These are phyloP conservation scores for Buphagus erythrorhynchus DNA, from an alignment of 2,797 vertebrate species.

Conservation along the genomic window DNA sequence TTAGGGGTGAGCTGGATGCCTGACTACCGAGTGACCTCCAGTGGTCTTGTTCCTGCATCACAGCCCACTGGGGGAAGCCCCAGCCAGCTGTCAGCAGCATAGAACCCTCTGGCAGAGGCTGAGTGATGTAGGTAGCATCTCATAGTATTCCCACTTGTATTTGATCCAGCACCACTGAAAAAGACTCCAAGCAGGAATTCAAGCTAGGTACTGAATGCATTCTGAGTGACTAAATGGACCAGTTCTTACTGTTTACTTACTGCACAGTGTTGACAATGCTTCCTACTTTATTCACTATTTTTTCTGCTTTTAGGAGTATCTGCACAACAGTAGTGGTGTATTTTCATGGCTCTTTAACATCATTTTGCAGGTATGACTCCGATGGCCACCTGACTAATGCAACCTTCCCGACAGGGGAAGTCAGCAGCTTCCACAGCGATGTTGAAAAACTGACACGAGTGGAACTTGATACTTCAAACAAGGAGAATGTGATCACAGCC, in stretches of 20 bases:
- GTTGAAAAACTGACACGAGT: constrained; percentile 91
- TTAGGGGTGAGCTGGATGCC: neutral
- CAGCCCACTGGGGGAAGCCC: neutral
- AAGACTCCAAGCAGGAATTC: constrained; percentile 14
- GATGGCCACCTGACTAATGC: constrained; percentile 93
- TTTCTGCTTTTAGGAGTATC: neutral
- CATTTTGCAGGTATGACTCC: constrained; percentile 85
- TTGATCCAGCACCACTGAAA: neutral
- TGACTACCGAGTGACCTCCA: constrained; percentile 67
- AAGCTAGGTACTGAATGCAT: neutral
- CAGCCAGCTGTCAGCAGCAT: fast-evolving
- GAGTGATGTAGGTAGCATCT: neutral
- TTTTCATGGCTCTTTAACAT: neutral
- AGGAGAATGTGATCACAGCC: constrained; percentile 90
- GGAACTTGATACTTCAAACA: constrained; percentile 89
- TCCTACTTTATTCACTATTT: neutral
- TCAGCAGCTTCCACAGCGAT: constrained; percentile 92
- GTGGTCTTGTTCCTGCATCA: constrained; percentile 3
- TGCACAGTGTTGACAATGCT: neutral
- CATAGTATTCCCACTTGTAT: neutral
- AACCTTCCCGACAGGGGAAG: constrained; percentile 92
- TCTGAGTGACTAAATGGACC: neutral
- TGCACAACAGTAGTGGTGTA: neutral
- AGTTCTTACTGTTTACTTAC: neutral
- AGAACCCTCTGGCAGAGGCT: neutral